phyloP scores from a whole-genome alignment of 2,888 invertebrate genomes.

The Xestia sexstrigata region DNA sequence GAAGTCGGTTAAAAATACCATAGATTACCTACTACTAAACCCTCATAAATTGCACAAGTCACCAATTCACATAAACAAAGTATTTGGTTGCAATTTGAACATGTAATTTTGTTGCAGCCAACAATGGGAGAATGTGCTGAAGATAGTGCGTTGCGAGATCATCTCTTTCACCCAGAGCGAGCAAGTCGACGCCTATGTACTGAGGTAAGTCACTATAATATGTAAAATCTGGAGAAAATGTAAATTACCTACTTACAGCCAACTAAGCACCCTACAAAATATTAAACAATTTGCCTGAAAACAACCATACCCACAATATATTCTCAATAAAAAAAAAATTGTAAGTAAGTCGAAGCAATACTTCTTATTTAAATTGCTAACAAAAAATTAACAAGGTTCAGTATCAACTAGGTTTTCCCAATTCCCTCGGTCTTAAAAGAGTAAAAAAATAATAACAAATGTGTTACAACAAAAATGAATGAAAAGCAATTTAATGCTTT shows the following conservation, averaged over 20 bases:
- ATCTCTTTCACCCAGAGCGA: constrained; percentile 97
- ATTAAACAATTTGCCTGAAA: too few species aligned
- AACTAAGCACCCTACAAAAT: neutral
- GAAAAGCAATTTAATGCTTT: constrained; percentile 3
- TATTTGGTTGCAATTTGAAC: neutral
- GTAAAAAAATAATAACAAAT: neutral
- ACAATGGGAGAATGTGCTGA: constrained; percentile 96
- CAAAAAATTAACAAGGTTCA: too few species aligned
- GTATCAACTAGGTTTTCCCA: neutral
- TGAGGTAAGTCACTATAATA: constrained; percentile 93
- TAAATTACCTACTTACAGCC: neutral
- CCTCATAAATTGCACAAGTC: neutral
- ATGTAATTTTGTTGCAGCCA: constrained; percentile 91
- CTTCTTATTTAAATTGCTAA: neutral
- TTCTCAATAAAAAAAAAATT: neutral
- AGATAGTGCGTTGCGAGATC: constrained; percentile 98
- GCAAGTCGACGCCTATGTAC: constrained; percentile 98
- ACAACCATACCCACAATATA: neutral
- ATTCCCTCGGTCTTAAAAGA: neutral
- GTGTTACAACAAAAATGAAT: neutral
- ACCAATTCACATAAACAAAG: neutral
- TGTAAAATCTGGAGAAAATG: neutral
- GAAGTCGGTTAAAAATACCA: too few species aligned
- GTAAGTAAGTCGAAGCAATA: neutral
- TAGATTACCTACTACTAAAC: neutral